phyloP scores from a whole-genome alignment of 2,888 invertebrate species.

The Calameuta pallipes region DNA sequence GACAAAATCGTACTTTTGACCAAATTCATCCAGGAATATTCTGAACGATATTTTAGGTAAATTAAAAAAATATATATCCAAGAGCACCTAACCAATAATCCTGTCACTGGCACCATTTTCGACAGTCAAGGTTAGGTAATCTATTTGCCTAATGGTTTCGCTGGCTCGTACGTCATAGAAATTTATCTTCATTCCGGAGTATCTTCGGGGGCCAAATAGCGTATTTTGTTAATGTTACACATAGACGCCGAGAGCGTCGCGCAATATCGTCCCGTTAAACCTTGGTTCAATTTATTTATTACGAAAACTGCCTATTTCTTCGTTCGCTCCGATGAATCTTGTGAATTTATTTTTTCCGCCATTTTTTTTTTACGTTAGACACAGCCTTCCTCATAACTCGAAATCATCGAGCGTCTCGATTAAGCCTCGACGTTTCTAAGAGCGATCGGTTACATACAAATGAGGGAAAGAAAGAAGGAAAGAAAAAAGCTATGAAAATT shows the following conservation, averaged over 20 bases:
- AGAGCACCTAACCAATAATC: too few species aligned
- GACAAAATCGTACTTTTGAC: too few species aligned
- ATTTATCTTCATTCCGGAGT: slow-evolving; percentile 39
- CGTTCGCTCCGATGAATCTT: not conserved
- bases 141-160: slow-evolving; percentile 10
- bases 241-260: not conserved
- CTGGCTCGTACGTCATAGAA: slow-evolving; percentile 33
- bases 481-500: too few species aligned
- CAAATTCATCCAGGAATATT: too few species aligned
- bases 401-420: too few species aligned
- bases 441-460: not conserved
- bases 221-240: not conserved
- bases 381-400: not conserved
- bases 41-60: too few species aligned
- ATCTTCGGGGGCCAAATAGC: not conserved
- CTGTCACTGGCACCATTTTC: too few species aligned
- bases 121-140: too few species aligned
- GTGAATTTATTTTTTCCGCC: slow-evolving; percentile 1
- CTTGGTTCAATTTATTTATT: slow-evolving; percentile 5
- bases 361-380: too few species aligned
- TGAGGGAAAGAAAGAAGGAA: not conserved
- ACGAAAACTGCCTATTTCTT: not conserved
- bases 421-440: too few species aligned
- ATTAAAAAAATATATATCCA: too few species aligned
- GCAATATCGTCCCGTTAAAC: too few species aligned